phyloP scores from a whole-genome alignment of 2,113 vertebrate genomes.

The Propithecus coquereli region DNA sequence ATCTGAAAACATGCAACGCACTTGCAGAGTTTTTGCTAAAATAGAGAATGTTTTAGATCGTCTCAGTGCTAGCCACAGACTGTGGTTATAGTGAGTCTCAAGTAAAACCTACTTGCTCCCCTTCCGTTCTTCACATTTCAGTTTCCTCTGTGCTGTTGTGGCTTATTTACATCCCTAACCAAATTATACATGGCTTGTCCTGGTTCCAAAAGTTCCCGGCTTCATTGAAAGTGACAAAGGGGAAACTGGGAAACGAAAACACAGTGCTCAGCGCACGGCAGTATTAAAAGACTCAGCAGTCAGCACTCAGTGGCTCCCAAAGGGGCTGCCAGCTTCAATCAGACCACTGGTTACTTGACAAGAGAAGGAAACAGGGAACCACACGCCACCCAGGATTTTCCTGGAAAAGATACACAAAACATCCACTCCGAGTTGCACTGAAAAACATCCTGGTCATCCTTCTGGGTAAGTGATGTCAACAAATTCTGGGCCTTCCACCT shows the following conservation, averaged over 20 bases:
- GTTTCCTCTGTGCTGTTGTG: not conserved
- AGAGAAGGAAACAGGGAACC: conserved; percentile 5
- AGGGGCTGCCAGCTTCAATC: not conserved
- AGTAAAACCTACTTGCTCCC: not conserved
- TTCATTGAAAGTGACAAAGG: conserved; percentile 74
- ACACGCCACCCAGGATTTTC: not conserved
- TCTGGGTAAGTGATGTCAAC: not conserved
- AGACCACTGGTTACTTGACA: not conserved
- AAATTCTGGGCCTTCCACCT: not conserved
- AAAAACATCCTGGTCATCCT: not conserved
- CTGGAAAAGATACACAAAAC: conserved; percentile 17
- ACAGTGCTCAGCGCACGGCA: conserved; percentile 38
- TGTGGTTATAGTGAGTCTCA: accelerated
- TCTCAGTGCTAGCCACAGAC: accelerated
- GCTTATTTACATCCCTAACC: conserved; percentile 49
- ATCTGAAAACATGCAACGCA: not conserved
- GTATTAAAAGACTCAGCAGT: conserved; percentile 60
- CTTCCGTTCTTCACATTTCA: not conserved
- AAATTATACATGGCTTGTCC: conserved; percentile 54
- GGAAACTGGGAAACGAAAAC: conserved; percentile 56
- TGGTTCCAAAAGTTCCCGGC: conserved; percentile 49
- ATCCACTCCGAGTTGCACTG: not conserved
- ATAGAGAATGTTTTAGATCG: accelerated
- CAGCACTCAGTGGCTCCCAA: not conserved
- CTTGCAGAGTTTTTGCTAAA: not conserved